Evolutionary conservation across 2,888 invertebrate species (phyloP), one percentile per base, ranked within the genome.

Genomic region (Chironomus riparius): DNA sequence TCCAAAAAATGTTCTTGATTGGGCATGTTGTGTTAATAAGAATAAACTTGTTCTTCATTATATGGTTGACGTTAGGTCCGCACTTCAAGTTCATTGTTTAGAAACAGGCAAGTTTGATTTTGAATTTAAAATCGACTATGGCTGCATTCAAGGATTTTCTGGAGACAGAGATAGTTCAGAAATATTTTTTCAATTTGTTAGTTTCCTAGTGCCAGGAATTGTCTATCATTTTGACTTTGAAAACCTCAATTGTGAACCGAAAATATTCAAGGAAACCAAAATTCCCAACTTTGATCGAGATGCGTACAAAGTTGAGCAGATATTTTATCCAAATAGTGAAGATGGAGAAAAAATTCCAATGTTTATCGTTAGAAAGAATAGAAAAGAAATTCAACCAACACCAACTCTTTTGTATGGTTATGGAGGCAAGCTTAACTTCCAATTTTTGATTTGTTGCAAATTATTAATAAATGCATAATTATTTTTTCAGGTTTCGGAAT

Each of bases 341-440:
- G 71, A 98, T 84, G 94, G 93, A 80, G 95, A 95, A 18, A 91
- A 91, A 85, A 89, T 98, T 79, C 98, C 98, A 21, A 98, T 98
- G 97, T 98, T 97, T 83, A 91, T 98, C 78, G 90, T 94, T 76
- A 88, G 90, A 78, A 92, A 90, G 83, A 92, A 92, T 21, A 78
- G 77, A 4, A 80, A 80, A 22, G 65, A 65, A 1, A 76, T 80
- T 83, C 90, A 92, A 3, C 85, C 87, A n/a, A 89, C 88, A 81
- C 95, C 97, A 0, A 92, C 94, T 78, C 86, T 97, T 68, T 85
- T 99, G 48, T 98, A 98, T 84, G 98, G 97, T 15, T 98, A 98
- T 84, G 98, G 98, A 76, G 98, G 28, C 5, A 6, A 28, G 28
- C 6, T 3, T 24, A 24, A 3, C 4, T 3, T 3, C 2, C 2